phyloP scores from a whole-genome alignment of 92 coral and sea anemone species.

The Umimayanthus chanpuru region DNA sequence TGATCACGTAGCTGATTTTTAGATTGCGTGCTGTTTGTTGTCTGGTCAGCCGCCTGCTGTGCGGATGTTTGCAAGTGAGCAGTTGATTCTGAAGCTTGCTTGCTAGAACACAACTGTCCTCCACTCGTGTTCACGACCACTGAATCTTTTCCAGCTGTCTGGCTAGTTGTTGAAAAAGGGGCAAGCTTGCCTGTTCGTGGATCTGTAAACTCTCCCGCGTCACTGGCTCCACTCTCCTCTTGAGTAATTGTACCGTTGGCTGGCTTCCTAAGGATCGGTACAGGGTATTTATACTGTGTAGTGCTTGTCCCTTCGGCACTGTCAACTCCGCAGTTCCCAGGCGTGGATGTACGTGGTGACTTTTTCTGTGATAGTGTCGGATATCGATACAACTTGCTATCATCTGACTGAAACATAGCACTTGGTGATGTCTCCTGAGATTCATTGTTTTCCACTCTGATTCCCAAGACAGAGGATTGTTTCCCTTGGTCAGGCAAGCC shows the following conservation, averaged over 20 bases:
- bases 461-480: neutral
- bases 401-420: neutral
- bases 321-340: neutral
- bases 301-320: neutral
- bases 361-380: conserved; percentile 9
- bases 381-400: neutral
- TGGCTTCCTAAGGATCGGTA: neutral
- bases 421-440: neutral
- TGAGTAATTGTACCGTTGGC: neutral
- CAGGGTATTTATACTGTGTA: neutral
- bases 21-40: neutral
- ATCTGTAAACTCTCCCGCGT: neutral
- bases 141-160: neutral
- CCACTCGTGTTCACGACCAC: neutral
- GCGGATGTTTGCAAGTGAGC: neutral
- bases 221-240: neutral
- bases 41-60: neutral
- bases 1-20: neutral
- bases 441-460: too few species aligned
- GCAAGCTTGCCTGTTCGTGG: neutral
- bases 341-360: neutral
- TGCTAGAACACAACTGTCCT: neutral
- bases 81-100: neutral
- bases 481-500: neutral
- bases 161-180: neutral